Conservation (phyloP, 2,888 invertebrate genomes). For the Mythimna loreyi region DNA sequence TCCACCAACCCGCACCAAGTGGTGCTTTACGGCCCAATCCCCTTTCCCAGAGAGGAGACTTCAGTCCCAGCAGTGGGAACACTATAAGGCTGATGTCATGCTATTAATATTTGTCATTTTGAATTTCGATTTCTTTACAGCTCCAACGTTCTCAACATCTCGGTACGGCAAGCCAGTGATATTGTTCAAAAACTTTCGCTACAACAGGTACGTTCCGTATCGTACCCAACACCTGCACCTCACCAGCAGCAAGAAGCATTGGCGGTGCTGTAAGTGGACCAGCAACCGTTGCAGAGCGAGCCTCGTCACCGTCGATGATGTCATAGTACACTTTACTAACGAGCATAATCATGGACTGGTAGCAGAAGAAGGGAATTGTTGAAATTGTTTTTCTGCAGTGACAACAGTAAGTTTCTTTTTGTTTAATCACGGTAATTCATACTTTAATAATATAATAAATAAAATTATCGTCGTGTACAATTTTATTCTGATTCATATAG, state of each 20-base stretch:
- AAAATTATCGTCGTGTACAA: too few species aligned
- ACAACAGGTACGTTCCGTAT: conserved; percentile 48
- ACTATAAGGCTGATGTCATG: too few species aligned
- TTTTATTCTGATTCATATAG: background rate
- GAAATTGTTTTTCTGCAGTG: background rate
- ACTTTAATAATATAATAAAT: too few species aligned
- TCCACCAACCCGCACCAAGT: too few species aligned
- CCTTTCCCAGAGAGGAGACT: too few species aligned
- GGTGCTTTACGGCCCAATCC: too few species aligned
- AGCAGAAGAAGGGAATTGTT: background rate
- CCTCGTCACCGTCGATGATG: conserved; percentile 38
- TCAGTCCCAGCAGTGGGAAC: too few species aligned
- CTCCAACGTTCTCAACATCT: conserved; percentile 7
- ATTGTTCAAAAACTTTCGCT: conserved; percentile 39
- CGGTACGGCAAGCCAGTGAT: conserved; percentile 16
- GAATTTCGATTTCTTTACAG: background rate
- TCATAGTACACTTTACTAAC: conserved; percentile 29
- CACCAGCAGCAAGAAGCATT: conserved; percentile 32
- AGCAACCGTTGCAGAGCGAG: conserved; percentile 39
- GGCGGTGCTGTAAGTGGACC: conserved; percentile 61
- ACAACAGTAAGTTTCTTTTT: background rate
- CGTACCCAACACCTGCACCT: background rate
- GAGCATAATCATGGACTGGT: conserved; percentile 39
- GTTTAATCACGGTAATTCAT: background rate
- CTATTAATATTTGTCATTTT: too few species aligned